These are phyloP conservation scores for Tryphoninae sp. DNA, from an alignment of 2,888 invertebrate species.

Conservation along the genomic window DNA sequence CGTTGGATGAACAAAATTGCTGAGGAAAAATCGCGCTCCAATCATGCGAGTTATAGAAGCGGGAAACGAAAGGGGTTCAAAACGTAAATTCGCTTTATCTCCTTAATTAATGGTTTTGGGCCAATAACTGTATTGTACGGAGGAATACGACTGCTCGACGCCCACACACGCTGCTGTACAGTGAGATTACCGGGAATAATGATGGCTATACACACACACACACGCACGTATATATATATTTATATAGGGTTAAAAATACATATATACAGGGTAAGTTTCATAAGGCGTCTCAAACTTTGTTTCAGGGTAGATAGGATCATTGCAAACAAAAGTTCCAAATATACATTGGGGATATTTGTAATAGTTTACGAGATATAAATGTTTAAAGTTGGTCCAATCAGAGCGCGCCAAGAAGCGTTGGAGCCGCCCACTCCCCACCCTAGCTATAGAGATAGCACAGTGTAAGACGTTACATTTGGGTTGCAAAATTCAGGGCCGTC, in stretches of 20 bases:
- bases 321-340: too few species aligned
- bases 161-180: slow-evolving; percentile 42
- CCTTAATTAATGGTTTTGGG: slow-evolving; percentile 56
- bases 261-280: not conserved
- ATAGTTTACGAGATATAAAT: too few species aligned
- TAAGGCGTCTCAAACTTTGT: too few species aligned
- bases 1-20: not conserved
- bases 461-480: too few species aligned
- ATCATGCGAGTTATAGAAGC: not conserved
- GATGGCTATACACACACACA: slow-evolving; percentile 27
- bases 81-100: slow-evolving; percentile 60
- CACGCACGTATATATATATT: slow-evolving; percentile 20
- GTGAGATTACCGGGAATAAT: slow-evolving; percentile 60
- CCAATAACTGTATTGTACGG: slow-evolving; percentile 49
- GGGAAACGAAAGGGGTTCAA: slow-evolving; percentile 1
- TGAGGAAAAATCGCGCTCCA: not conserved
- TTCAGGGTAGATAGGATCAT: too few species aligned
- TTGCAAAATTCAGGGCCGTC: too few species aligned
- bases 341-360: too few species aligned
- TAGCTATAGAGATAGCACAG: too few species aligned
- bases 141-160: slow-evolving; percentile 21
- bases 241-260: not conserved
- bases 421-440: too few species aligned
- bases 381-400: too few species aligned
- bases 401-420: too few species aligned